A percentile compares a stretch with the other conserved stretches of the same genome.
phyloP scores from a whole-genome alignment of 2,888 invertebrate genomes.

The Acleris literana region DNA sequence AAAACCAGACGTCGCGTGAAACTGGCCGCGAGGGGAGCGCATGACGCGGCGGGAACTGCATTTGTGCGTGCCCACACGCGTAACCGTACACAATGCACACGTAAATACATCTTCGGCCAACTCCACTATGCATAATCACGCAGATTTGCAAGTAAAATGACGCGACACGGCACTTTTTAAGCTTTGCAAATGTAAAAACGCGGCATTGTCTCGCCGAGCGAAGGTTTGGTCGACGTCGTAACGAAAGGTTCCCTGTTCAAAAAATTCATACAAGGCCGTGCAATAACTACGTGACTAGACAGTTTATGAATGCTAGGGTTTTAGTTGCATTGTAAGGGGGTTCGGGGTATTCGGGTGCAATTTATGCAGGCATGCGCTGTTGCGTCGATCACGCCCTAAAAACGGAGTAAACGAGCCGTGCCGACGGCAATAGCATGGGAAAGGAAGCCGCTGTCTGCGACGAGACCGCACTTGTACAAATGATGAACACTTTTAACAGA shows the following conservation, averaged over 20 bases:
- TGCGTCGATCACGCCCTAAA: constrained; percentile 79
- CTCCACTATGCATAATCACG: constrained; percentile 75
- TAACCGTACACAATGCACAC: constrained; percentile 70
- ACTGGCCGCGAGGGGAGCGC: constrained; percentile 54
- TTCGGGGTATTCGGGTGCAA: constrained; percentile 63
- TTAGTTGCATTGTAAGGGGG: constrained; percentile 47
- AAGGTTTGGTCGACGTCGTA: constrained; percentile 47
- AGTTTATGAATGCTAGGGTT: constrained; percentile 23
- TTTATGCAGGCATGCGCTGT: constrained; percentile 78
- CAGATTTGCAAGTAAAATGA: constrained; percentile 79
- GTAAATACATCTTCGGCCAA: constrained; percentile 72
- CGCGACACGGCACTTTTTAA: constrained; percentile 72
- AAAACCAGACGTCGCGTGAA: constrained; percentile 51
- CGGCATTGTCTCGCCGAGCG: constrained; percentile 61
- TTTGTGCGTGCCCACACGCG: constrained; percentile 68
- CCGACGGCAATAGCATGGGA: constrained; percentile 63
- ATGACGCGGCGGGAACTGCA: constrained; percentile 46
- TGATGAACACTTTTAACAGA: constrained; percentile 40
- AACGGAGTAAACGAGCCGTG: constrained; percentile 72
- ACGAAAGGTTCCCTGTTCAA: constrained; percentile 48
- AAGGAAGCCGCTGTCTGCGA: constrained; percentile 64
- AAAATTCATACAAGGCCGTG: constrained; percentile 66
- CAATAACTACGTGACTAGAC: constrained; percentile 46
- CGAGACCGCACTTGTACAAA: constrained; percentile 53
- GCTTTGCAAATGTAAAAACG: constrained; percentile 70